Evolutionary conservation across 2,888 invertebrate species (phyloP).

Genomic region (Saturnia pavonia): DNA sequence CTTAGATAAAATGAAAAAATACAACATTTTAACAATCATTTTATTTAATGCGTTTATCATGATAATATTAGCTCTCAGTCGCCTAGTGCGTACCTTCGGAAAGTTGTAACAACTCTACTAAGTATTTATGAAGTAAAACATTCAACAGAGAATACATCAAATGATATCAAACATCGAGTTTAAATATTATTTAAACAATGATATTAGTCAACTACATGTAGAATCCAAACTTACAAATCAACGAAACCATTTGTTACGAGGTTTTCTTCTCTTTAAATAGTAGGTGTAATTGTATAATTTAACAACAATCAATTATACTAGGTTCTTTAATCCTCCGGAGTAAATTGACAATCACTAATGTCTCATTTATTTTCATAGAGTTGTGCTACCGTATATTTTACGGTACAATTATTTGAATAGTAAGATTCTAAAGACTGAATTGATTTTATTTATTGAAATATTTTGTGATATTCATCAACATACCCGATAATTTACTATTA

Average conservation of each 20-base stretch:
- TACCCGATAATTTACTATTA: no score
- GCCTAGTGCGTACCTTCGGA: constrained; percentile 82
- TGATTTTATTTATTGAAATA: no score
- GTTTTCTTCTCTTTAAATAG: not conserved
- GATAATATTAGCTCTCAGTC: constrained; percentile 82
- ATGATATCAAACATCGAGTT: constrained; percentile 39
- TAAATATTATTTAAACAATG: constrained; percentile 40
- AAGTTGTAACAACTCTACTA: constrained; percentile 77
- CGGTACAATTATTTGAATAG: no score
- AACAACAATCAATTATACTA: no score
- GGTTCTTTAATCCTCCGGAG: no score
- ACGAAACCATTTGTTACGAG: not conserved
- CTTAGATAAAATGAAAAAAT: constrained; percentile 45
- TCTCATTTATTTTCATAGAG: no score
- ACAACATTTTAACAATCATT: constrained; percentile 75
- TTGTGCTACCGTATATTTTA: no score
- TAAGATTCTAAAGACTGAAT: no score
- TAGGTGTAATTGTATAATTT: not conserved
- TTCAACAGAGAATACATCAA: constrained; percentile 43
- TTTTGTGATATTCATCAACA: no score
- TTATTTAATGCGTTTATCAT: constrained; percentile 81
- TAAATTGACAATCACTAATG: no score
- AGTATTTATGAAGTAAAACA: constrained; percentile 44
- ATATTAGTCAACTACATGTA: constrained; percentile 19
- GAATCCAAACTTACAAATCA: constrained; percentile 1